Evolutionary conservation across 2,113 vertebrate genomes (phyloP).

Genomic region (Motacilla alba): DNA sequence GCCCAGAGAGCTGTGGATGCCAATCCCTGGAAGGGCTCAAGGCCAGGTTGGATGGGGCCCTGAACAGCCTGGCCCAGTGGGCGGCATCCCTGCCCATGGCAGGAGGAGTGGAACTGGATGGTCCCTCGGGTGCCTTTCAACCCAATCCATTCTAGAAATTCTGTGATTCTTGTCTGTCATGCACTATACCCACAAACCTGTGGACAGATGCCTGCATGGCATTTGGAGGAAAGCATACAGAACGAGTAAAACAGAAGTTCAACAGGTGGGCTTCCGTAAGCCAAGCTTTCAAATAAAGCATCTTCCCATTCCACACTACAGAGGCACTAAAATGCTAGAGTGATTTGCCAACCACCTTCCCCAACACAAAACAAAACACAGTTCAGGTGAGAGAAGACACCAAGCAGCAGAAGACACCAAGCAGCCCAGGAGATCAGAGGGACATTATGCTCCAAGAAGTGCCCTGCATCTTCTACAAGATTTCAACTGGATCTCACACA

Average conservation of each 20-base stretch:
- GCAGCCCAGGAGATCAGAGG: neutral
- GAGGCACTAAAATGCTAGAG: neutral
- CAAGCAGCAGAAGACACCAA: neutral
- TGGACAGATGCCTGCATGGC: neutral
- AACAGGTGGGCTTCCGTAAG: neutral
- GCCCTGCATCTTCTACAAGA: neutral
- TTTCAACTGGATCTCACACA: neutral
- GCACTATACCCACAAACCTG: neutral
- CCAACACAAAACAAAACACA: neutral
- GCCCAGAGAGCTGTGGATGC: neutral
- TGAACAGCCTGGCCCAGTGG: neutral
- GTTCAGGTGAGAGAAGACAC: neutral
- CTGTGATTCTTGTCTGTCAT: neutral
- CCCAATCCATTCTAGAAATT: neutral
- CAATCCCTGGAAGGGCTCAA: neutral
- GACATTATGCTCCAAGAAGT: neutral
- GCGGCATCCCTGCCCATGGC: neutral
- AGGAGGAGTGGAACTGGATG: neutral
- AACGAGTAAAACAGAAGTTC: neutral
- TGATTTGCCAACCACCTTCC: neutral
- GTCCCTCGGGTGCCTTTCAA: neutral
- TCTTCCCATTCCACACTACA: neutral
- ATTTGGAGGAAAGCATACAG: neutral
- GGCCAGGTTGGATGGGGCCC: neutral
- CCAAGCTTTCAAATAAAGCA: neutral